These are phyloP conservation scores for Chrysochloris asiatica DNA, from an alignment of 2,113 vertebrate genomes.

Conservation along the genomic window DNA sequence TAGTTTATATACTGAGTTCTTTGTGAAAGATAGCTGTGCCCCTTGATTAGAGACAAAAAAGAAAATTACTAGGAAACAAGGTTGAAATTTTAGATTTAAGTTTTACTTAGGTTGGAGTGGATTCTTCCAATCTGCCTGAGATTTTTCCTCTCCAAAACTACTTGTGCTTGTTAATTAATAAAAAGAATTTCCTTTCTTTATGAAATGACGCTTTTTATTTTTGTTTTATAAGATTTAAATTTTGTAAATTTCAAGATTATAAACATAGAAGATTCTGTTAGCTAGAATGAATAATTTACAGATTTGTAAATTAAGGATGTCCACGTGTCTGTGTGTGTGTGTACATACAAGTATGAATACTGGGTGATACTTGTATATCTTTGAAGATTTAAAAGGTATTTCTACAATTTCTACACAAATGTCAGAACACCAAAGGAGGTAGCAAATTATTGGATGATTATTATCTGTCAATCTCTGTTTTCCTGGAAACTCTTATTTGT, in stretches of 20 bases:
- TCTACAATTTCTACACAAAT: constrained; percentile 51
- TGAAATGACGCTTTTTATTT: constrained; percentile 50
- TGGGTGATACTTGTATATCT: constrained; percentile 52
- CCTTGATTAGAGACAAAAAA: constrained; percentile 40
- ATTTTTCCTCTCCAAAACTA: constrained; percentile 32
- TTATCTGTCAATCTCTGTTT: constrained; percentile 43
- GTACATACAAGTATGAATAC: not conserved
- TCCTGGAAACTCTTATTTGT: constrained; percentile 77
- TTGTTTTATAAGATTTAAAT: constrained; percentile 63
- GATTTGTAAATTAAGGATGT: constrained; percentile 45
- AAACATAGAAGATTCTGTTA: constrained; percentile 62
- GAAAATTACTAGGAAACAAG: not conserved
- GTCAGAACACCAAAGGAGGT: constrained; percentile 4
- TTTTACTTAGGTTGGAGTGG: constrained; percentile 40
- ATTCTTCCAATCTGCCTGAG: constrained; percentile 37
- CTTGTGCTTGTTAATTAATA: constrained; percentile 72
- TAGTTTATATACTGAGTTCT: not conserved
- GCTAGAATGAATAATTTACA: constrained; percentile 43
- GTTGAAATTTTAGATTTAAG: constrained; percentile 59
- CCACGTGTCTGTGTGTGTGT: not conserved
- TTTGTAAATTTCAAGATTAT: not conserved
- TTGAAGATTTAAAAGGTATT: constrained; percentile 67
- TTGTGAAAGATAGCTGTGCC: constrained; percentile 44
- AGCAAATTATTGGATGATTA: constrained; percentile 56
- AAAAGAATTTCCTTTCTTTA: constrained; percentile 57